Evolutionary conservation across 1,140 invertebrate genomes (phyloP).

Genomic region (Cydia splendana): DNA sequence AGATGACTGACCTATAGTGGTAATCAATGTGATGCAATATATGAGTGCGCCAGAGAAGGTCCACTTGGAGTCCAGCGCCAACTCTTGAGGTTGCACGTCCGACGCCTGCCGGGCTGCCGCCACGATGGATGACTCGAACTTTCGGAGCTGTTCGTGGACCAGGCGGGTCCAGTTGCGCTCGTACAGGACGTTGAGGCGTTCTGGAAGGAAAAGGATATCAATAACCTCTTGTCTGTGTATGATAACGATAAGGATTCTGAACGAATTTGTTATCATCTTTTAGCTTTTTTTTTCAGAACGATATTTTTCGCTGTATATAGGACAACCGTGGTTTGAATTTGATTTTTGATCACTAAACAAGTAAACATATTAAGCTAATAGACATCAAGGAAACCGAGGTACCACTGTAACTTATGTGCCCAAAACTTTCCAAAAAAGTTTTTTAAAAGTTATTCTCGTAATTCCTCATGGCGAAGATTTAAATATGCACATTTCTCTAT

Average conservation of each 20-base stretch:
- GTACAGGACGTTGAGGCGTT: conserved; percentile 89
- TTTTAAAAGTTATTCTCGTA: too few species aligned
- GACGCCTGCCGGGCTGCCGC: conserved; percentile 82
- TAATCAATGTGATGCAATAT: conserved; percentile 76
- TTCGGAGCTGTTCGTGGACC: conserved; percentile 86
- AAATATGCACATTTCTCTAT: too few species aligned
- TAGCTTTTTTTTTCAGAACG: neutral
- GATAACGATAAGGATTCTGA: too few species aligned
- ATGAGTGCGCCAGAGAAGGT: conserved; percentile 74
- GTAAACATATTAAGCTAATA: too few species aligned
- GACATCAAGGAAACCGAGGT: too few species aligned
- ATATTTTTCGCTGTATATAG: too few species aligned
- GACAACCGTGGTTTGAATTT: too few species aligned
- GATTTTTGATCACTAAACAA: too few species aligned
- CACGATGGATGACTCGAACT: conserved; percentile 89
- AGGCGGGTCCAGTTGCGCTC: conserved; percentile 89
- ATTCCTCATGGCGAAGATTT: too few species aligned
- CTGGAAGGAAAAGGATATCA: conserved; percentile 77
- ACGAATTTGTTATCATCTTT: too few species aligned
- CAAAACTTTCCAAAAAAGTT: too few species aligned
- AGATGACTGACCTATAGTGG: conserved; percentile 69
- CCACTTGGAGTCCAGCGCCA: conserved; percentile 71
- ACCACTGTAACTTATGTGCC: too few species aligned
- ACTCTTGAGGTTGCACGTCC: conserved; percentile 79
- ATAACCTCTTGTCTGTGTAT: neutral